Percentiles rank a stretch among this genome's conserved stretches.
Evolutionary conservation across 2,888 invertebrate genomes (phyloP).

Genomic region (Isoperla grammatica): DNA sequence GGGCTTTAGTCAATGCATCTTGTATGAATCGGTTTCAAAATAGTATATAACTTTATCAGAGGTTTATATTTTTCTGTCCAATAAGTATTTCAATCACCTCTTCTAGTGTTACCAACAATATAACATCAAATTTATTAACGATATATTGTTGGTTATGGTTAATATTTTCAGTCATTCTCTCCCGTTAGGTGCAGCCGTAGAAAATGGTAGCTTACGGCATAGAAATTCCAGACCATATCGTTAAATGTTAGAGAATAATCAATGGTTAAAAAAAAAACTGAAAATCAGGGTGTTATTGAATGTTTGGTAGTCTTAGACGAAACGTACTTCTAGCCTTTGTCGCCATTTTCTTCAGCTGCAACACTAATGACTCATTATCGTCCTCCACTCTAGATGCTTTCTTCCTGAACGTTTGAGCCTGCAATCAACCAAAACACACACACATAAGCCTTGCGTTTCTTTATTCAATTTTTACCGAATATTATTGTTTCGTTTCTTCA

Average conservation of each 20-base stretch:
- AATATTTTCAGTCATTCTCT: conserved; percentile 11
- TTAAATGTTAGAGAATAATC: conserved; percentile 9
- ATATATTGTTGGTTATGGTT: conserved; percentile 8
- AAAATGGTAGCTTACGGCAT: conserved; percentile 25
- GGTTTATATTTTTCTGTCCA: too few species aligned
- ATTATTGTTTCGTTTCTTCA: too few species aligned
- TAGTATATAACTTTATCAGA: too few species aligned
- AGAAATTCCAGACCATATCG: conserved; percentile 17
- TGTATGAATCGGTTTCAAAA: too few species aligned
- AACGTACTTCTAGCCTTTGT: conserved; percentile 74
- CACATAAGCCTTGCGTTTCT: conserved; percentile 4
- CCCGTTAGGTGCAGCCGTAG: conserved; percentile 25
- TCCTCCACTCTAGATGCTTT: conserved; percentile 90
- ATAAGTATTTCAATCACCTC: too few species aligned
- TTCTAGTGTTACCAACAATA: conserved; percentile 3
- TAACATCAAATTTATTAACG: conserved; percentile 5
- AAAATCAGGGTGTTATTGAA: background rate
- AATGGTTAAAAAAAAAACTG: background rate
- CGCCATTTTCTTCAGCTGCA: conserved; percentile 96
- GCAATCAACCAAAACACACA: conserved; percentile 44
- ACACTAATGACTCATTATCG: conserved; percentile 92
- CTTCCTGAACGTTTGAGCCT: conserved; percentile 82
- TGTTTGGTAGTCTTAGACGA: background rate
- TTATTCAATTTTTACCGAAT: background rate
- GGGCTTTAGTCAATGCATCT: background rate